Evolutionary conservation across 2,113 vertebrate genomes (phyloP), one percentile per base, ranked within the genome.

Genomic region (Leiothrix lutea): DNA sequence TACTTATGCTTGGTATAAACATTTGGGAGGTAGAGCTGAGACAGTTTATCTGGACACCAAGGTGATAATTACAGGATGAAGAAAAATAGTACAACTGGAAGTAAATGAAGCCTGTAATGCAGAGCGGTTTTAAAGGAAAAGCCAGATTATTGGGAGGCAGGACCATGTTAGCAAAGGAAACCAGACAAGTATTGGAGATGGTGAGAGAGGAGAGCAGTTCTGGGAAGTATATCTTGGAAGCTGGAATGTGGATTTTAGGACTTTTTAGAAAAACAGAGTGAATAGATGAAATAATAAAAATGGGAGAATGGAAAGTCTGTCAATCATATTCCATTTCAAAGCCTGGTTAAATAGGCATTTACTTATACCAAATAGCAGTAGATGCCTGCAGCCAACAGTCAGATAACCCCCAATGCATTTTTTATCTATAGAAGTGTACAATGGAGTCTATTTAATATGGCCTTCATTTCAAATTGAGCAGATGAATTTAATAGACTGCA

Each of bases 391-490:
- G 74, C 35, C 9, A 4, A 79, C 56, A 88, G 88, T 95, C 79
- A 0, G 2, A 80, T 93, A 93, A 84, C 48, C 28, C 47, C 18
- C 14, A 40, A 80, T 86, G 75, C 48, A 86, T 88, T 94, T 90
- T 90, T 67, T 88, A 64, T 83, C 88, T 79, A 64, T 42, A 84
- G 64, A 92, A 86, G 50, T 36, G 36, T 62, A 93, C 86, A 93
- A 66, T 77, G n/a, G 93, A 86, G 60, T 21, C 90, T 86, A 24
- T 93, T 90, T 90, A 93, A 94, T 80, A 81, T 38, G 65, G 82
- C 25, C 80, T 78, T 94, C n/a, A 75, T 81, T 93, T 83, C 88
- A 95, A 96, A 94, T 83, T 88, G 88, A 93, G 85, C 90, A 94
- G 94, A 92, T 33, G 23, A 88, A 92, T 95, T 94, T 94, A 90